Evolutionary conservation across 2,113 vertebrate genomes (phyloP).

Genomic region (Mus pahari): DNA sequence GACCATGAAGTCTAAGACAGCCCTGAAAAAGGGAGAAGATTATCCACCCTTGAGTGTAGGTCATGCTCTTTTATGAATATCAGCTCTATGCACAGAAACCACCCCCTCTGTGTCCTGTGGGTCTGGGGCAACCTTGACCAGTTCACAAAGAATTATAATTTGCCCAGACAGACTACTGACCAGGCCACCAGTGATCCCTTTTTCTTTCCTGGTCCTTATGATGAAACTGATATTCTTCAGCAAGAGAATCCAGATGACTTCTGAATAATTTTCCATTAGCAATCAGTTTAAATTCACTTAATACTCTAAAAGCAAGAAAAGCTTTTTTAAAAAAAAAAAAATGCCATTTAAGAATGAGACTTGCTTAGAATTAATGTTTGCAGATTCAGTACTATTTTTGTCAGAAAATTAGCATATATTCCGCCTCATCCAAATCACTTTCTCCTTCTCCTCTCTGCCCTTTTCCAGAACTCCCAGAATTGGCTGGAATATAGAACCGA

Average conservation of each 20-base stretch:
- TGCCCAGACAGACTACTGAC: background rate
- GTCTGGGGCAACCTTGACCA: conserved; percentile 2
- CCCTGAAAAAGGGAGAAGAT: background rate
- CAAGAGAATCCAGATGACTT: conserved; percentile 31
- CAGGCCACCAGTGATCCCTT: background rate
- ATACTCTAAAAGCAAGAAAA: conserved; percentile 57
- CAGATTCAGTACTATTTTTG: conserved; percentile 72
- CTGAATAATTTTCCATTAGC: conserved; percentile 6
- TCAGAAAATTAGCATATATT: conserved; percentile 71
- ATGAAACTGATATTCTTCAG: conserved; percentile 40
- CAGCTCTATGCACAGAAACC: background rate
- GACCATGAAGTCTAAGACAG: background rate
- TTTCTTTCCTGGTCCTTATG: background rate
- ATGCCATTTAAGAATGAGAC: conserved; percentile 56
- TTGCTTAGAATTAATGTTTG: conserved; percentile 72
- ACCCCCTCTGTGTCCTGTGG: background rate
- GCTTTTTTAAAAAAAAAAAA: background rate
- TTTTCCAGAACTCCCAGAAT: conserved; percentile 21
- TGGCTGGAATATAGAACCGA: conserved; percentile 65
- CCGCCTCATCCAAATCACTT: conserved; percentile 55
- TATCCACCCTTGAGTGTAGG: background rate
- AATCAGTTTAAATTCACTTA: conserved; percentile 66
- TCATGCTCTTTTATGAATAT: background rate
- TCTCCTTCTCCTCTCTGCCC: conserved; percentile 67
- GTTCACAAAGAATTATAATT: background rate